Evolutionary conservation across 2,113 vertebrate genomes (phyloP), one percentile per base, ranked within the genome.

Genomic region (Fulmarus glacialis): DNA sequence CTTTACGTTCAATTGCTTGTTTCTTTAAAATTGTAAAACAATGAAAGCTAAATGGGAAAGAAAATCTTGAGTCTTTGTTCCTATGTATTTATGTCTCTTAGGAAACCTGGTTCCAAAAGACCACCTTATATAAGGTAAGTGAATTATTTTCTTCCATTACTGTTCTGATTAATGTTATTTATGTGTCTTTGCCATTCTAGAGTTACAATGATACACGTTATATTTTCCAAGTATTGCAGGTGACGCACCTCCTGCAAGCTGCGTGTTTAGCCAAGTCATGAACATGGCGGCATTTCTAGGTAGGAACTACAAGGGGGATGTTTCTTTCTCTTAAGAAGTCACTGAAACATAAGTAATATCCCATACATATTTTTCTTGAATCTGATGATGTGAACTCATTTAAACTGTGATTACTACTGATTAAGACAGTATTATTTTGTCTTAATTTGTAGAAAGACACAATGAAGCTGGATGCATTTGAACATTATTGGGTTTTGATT

Each of bases 201-300:
- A 89, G 60, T 94, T 91, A 85, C 84, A 89, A 59, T 93, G 77
- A 96, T 81, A 55, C 34, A 4, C 74, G 92, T 90, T 92, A 4
- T 98, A 20, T 98, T 93, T 97, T 95, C 94, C 93, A 97, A 99
- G 99, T 90, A 90, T 99, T 96, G 99, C 99, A 98, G 99, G 99
- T 47, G 98, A 99, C 42, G 96, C 95, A 8, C 99, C 99, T 56
- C 99, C 99, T 40, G 99, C 99, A 68, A 99, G 99, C 98, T 99
- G 99, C 45, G 98, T 99, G 92, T 99, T 99, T 94, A 99, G 99
- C 86, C 98, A 99, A 98, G 98, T 99, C 78, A 99, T 99, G 99
- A 99, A 99, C 97, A 98, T 99, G 98, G 98, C 99, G 17, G 99
- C 99, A 2, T 99, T 99, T 97, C 98, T 98, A 97, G 99, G 99